Evolutionary conservation across 1,140 invertebrate species (phyloP), one percentile per base, ranked within the genome.

Genomic region (Homarus americanus): DNA sequence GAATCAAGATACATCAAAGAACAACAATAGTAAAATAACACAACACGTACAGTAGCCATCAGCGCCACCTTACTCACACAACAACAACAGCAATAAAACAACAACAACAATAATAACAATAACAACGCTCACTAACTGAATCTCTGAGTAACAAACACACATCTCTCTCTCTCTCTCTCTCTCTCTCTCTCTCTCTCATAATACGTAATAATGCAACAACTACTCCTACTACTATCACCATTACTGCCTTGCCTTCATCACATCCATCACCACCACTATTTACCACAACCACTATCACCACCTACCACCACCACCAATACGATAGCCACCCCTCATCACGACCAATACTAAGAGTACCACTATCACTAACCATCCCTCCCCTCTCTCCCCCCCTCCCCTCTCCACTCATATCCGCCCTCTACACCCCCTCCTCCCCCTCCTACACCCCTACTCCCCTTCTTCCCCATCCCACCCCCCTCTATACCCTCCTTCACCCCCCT

Each of bases 181-280:
- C 66, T 1, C 2, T 34, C 66, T 72, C 66, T 40, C 73, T 40
- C 36, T 28, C 73, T 75, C 34, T 38, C 73, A 28, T 78, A 40
- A 36, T 36, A 41, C 73, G 17, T 49, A 72, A n/a, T 40, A 40
- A 73, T 49, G 44, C 75, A 76, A 66, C 75, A 79, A 72, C 53
- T 63, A 87, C 73, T 41, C 73, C 53, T 66, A 87, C 58, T 63
- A 24, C 58, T 20, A 63, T 63, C 58, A 63, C 24, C 0, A 63
- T 5, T 0, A 24, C 58, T 20, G 20, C 53, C 53, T 63, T 24
- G 24, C 58, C 58, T 0, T 0, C 24, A 24, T 0, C 0, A 20
- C 58, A 0, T 20, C 58, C 58, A 15, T 10, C 1, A 63, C 24
- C 24, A 63, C 58, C 58, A 63, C 58, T 63, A 0, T 24, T 24